Base-by-base conservation (phyloP, 2,797 vertebrate genomes). In the Danio albolineatus region DNA sequence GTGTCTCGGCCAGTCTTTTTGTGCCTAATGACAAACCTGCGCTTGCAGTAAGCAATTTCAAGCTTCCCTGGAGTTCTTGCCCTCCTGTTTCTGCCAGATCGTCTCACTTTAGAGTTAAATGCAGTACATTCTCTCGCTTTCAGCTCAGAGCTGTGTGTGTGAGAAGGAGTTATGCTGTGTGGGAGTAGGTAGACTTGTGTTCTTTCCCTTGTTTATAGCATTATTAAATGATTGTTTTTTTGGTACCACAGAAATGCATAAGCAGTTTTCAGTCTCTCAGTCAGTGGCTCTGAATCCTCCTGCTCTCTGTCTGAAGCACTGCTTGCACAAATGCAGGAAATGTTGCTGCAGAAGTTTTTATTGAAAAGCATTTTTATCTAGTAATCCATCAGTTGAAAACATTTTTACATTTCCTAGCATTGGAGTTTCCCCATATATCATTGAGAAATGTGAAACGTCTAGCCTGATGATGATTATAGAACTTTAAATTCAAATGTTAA, bases 41-140 rank as follows among this genome's bases (percentile, higher is more conserved):
- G 13, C 61, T 73, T 51, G 54, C 12, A 16, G 17, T 69, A 46
- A 78, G 78, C 36, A 57, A 8, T 71, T 48, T 61, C 17, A 16
- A 51, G 19, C 62, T 60, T 81, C 51, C 38, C 41, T 62, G n/a
- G 49, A 44, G 67, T 56, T 78, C 49, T 38, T 59, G 49, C 51
- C 80, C 53, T 78, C 69, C 53, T 44, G n/a, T 48, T 59, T 59
- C 28, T 65, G 17, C 43, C 80, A 64, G 66, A 77, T 73, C 73
- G 75, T 82, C 70, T 73, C 60, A 51, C 67, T 78, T 78, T 48
- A 62, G 14, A 66, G 36, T 44, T 51, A 39, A 60, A 62, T 43
- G 13, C 48, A 19, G 48, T 46, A 39, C 3, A 19, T 41, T 39
- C 10, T 83, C 56, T 70, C 48, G 9, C 6, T 60, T 56, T 14